Percentiles rank a stretch among this genome's conserved stretches.
Evolutionary conservation across 2,113 vertebrate genomes (phyloP).

Genomic region (Protobothrops flavoviridis): DNA sequence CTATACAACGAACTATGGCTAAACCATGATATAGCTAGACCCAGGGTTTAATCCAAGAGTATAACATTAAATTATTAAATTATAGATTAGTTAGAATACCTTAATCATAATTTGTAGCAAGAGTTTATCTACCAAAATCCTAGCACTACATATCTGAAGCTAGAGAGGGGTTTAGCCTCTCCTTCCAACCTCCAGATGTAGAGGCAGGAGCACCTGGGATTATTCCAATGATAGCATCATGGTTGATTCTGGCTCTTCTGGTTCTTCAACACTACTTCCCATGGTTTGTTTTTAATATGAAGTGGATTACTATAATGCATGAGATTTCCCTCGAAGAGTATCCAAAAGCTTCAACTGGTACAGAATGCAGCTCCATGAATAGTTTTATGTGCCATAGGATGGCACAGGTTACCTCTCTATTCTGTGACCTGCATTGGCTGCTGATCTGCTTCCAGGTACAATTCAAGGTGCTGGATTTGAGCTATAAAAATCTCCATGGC

Average conservation of each 20-base stretch:
- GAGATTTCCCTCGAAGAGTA: not conserved
- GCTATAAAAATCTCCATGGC: not conserved
- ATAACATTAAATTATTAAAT: not conserved
- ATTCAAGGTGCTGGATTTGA: not conserved
- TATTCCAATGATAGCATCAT: not conserved
- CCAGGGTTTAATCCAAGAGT: not conserved
- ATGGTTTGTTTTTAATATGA: not conserved
- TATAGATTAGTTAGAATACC: not conserved
- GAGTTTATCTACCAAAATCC: not conserved
- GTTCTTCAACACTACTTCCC: not conserved
- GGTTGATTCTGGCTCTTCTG: not conserved
- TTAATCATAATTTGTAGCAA: not conserved
- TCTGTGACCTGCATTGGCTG: not conserved
- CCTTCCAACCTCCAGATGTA: not conserved
- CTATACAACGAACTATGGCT: not conserved
- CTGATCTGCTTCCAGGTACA: not conserved
- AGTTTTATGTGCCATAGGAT: not conserved
- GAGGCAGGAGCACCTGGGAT: not conserved
- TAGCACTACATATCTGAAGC: not conserved
- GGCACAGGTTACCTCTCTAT: not conserved
- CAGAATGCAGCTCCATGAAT: not conserved
- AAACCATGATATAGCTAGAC: not conserved
- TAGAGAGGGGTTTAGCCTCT: not conserved
- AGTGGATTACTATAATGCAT: not conserved
- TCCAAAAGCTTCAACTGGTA: not conserved